These are phyloP conservation scores for Drepana arcuata DNA, from an alignment of 1,140 invertebrate species.

Conservation along the genomic window DNA sequence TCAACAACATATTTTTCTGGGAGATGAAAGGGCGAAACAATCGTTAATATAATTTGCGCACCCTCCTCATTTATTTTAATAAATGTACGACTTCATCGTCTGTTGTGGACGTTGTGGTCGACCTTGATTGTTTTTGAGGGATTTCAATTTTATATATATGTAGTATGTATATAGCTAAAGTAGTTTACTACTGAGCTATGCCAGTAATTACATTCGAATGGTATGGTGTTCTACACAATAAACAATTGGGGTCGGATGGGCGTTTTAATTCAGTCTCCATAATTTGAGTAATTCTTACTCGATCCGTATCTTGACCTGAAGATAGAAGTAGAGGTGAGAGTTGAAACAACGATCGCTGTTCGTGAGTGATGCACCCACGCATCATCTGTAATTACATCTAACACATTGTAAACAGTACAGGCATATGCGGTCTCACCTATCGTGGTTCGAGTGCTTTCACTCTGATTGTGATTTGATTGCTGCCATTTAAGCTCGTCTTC, in stretches of 20 bases:
- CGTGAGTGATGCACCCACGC: constrained; percentile 24
- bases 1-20: no score
- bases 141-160: no score
- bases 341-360: constrained; percentile 5
- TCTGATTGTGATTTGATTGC: constrained; percentile 57
- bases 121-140: constrained; percentile 18
- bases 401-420: constrained; percentile 34
- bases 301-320: no score
- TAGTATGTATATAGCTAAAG: no score
- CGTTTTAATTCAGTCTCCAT: no score
- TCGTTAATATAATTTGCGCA: constrained; percentile 30
- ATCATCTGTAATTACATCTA: constrained; percentile 35
- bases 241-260: no score
- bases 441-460: constrained; percentile 33
- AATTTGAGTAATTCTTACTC: no score
- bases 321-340: no score
- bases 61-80: constrained; percentile 29
- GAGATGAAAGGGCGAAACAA: constrained; percentile 2
- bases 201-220: no score
- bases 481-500: constrained; percentile 47
- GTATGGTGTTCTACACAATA: no score
- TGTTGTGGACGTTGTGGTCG: constrained; percentile 7
- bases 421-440: constrained; percentile 11
- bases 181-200: no score
- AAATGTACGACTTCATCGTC: constrained; percentile 10